Evolutionary conservation across 2,797 vertebrate species (phyloP).

Genomic region (Chaetophractus vellerosus): DNA sequence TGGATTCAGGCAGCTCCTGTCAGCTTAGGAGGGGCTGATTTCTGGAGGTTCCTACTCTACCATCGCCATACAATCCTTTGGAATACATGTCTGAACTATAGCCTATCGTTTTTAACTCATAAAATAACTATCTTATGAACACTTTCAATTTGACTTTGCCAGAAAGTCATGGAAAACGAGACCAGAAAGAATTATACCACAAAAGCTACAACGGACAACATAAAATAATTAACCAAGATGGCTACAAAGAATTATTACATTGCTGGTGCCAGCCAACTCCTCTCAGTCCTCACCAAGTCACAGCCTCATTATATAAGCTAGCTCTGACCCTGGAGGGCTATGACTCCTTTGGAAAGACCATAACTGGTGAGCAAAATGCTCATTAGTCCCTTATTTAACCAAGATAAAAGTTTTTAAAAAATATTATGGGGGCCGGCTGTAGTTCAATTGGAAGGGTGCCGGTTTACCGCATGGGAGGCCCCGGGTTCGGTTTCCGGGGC

Average conservation of each 20-base stretch:
- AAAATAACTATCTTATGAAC: constrained; percentile 35
- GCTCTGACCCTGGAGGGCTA: not conserved
- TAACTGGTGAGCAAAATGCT: not conserved
- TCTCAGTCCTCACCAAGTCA: not conserved
- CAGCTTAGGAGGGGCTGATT: no score
- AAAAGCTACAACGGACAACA: constrained; percentile 24
- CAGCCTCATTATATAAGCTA: not conserved
- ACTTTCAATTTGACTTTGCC: constrained; percentile 40
- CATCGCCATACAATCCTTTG: not conserved
- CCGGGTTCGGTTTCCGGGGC: no score
- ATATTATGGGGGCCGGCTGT: no score
- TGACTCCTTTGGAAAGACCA: no score
- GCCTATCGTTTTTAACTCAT: constrained; percentile 21
- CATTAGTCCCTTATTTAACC: not conserved
- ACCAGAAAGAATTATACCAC: constrained; percentile 5
- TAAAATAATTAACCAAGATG: not conserved
- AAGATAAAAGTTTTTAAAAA: not conserved
- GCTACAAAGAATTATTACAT: not conserved
- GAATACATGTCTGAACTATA: not conserved
- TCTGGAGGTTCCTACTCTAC: not conserved
- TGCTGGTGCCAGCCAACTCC: not conserved
- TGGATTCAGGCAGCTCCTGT: no score
- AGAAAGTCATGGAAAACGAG: constrained; percentile 49
- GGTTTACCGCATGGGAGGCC: no score
- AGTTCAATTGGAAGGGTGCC: no score